These are phyloP conservation scores for Musca vetustissima DNA, from an alignment of 1,140 invertebrate species.

Conservation along the genomic window DNA sequence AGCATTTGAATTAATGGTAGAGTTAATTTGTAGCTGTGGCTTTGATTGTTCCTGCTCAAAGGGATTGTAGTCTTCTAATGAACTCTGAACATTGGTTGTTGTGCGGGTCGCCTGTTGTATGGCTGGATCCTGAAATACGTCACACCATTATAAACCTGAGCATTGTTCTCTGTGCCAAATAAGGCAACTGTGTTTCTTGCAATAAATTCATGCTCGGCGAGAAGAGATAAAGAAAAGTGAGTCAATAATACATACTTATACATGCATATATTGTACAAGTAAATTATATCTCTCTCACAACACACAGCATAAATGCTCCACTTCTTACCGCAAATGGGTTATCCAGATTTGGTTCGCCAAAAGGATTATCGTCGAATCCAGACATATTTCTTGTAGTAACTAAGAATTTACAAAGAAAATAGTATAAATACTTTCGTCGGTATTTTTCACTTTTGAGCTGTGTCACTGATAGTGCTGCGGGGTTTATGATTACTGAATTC, in stretches of 20 bases:
- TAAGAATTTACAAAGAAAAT: background rate
- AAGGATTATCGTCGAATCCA: conserved; percentile 89
- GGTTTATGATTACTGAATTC: too few species aligned
- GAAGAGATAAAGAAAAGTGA: conserved; percentile 6
- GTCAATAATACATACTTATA: conserved; percentile 23
- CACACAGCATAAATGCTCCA: background rate
- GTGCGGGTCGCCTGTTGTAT: conserved; percentile 81
- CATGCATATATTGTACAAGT: background rate
- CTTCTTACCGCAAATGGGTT: conserved; percentile 83
- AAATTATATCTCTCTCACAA: conserved; percentile 24
- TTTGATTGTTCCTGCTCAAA: conserved; percentile 65
- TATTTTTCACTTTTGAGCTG: conserved; percentile 27
- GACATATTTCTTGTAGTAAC: conserved; percentile 65
- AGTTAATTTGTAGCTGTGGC: conserved; percentile 51
- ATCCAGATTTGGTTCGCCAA: conserved; percentile 84
- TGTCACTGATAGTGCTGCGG: conserved; percentile 28
- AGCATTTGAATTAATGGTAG: conserved; percentile 43
- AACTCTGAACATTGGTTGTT: conserved; percentile 68
- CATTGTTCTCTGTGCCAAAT: background rate
- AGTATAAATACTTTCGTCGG: background rate
- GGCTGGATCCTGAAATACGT: conserved; percentile 76
- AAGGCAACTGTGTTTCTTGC: too few species aligned
- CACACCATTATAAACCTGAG: background rate
- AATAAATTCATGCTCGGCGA: too few species aligned
- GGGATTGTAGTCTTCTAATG: conserved; percentile 91